These are phyloP conservation scores for Aradus depressus DNA, from an alignment of 2,888 invertebrate genomes.

Conservation along the genomic window DNA sequence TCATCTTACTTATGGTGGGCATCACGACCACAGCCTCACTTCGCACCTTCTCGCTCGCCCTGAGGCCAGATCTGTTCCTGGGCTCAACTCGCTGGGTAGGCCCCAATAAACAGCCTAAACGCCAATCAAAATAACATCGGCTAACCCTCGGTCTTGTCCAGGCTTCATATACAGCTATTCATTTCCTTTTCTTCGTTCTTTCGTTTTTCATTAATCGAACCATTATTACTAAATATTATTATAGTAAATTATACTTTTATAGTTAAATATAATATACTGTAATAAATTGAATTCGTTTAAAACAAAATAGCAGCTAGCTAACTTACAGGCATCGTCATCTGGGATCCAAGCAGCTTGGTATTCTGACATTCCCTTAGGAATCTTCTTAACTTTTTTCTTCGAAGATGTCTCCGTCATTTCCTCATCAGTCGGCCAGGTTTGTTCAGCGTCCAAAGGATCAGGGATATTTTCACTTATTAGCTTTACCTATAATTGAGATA, in stretches of 20 bases:
- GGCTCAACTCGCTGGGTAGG: too few species aligned
- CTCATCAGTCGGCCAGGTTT: conserved; percentile 92
- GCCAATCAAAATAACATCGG: too few species aligned
- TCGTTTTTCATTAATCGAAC: conserved; percentile 1
- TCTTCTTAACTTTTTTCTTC: conserved; percentile 60
- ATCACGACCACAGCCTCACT: too few species aligned
- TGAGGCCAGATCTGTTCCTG: too few species aligned
- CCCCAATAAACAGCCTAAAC: too few species aligned
- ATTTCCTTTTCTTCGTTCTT: too few species aligned
- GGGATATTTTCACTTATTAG: conserved; percentile 68
- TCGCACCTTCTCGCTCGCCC: too few species aligned
- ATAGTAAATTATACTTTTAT: background rate
- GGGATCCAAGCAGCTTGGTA: conserved; percentile 94
- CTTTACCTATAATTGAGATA: too few species aligned
- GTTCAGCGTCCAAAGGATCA: conserved; percentile 89
- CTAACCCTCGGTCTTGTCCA: too few species aligned
- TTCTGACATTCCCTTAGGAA: conserved; percentile 92
- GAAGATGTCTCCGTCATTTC: conserved; percentile 62
- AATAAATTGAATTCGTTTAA: background rate
- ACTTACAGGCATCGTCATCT: conserved; percentile 48
- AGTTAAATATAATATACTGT: background rate
- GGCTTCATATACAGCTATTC: too few species aligned
- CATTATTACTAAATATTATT: background rate
- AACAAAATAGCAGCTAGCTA: background rate
- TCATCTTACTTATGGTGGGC: too few species aligned